Evolutionary conservation across 2,113 vertebrate species (phyloP).

Genomic region (Pygoscelis adeliae): DNA sequence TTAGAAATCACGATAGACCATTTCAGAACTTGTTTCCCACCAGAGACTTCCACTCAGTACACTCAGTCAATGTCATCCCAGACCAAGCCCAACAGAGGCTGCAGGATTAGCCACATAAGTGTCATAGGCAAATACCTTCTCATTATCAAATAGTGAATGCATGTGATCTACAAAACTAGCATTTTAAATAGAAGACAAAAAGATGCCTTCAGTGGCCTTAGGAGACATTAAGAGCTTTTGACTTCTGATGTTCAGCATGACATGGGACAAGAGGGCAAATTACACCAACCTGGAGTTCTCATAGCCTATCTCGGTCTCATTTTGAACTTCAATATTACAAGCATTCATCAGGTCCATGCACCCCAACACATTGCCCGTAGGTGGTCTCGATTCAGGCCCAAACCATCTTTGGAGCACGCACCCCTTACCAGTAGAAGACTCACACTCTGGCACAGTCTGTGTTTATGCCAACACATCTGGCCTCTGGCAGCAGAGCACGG

Average conservation of each 20-base stretch:
- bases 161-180: neutral
- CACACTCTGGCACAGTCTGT: neutral
- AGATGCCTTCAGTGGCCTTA: neutral
- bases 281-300: neutral
- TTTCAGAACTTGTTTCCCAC: neutral
- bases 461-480: neutral
- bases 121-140: neutral
- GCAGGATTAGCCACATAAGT: neutral
- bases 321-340: neutral
- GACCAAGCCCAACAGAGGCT: neutral
- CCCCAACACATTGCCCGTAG: neutral
- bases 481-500: neutral
- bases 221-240: neutral
- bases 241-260: neutral
- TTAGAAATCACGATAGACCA: neutral
- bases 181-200: neutral
- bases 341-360: neutral
- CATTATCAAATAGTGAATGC: neutral
- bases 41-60: neutral
- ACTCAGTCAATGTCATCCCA: neutral
- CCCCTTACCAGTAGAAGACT: neutral
- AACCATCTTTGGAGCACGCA: neutral
- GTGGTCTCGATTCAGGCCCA: neutral
- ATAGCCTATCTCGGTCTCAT: neutral
- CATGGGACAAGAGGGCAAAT: neutral